phyloP scores from a whole-genome alignment of 92 coral and sea anemone species.

The Zoanthus sociatus region DNA sequence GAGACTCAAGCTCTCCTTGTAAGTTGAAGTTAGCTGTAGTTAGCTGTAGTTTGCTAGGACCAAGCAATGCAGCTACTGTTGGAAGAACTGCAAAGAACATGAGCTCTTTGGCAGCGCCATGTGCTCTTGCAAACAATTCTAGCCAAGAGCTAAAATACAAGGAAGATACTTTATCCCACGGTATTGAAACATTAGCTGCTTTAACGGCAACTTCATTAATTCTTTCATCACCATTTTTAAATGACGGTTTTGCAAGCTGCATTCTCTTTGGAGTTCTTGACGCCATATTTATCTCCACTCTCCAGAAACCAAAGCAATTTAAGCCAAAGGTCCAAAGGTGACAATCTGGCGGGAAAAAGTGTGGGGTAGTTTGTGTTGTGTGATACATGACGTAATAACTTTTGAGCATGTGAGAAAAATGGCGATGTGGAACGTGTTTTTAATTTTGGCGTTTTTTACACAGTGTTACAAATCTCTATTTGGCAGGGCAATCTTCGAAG shows the following conservation, averaged over 20 bases:
- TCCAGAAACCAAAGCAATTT: neutral
- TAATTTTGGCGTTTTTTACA: neutral
- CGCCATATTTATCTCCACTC: neutral
- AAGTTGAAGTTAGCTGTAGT: constrained; percentile 44
- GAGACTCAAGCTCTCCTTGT: constrained; percentile 48
- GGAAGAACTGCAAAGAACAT: constrained; percentile 62
- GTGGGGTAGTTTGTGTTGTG: neutral
- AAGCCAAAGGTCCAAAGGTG: neutral
- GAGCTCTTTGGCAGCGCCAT: constrained; percentile 57
- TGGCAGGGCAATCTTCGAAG: constrained; percentile 19
- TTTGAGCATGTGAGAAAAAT: neutral
- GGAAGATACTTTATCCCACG: constrained; percentile 43
- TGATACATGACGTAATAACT: neutral
- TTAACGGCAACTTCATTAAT: constrained; percentile 55
- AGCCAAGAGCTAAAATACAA: constrained; percentile 48
- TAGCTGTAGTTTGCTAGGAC: constrained; percentile 50
- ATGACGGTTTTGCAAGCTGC: neutral
- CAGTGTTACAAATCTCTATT: neutral
- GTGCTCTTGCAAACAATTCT: constrained; percentile 37
- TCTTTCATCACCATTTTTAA: constrained; percentile 31
- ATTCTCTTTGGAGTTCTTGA: constrained; percentile 2
- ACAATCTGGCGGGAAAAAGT: neutral
- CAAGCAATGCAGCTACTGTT: constrained; percentile 46
- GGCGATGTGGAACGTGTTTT: neutral
- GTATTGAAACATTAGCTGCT: constrained; percentile 17